Conservation (phyloP, 1,140 invertebrate genomes). For the Gonatopus flavifemur region DNA sequence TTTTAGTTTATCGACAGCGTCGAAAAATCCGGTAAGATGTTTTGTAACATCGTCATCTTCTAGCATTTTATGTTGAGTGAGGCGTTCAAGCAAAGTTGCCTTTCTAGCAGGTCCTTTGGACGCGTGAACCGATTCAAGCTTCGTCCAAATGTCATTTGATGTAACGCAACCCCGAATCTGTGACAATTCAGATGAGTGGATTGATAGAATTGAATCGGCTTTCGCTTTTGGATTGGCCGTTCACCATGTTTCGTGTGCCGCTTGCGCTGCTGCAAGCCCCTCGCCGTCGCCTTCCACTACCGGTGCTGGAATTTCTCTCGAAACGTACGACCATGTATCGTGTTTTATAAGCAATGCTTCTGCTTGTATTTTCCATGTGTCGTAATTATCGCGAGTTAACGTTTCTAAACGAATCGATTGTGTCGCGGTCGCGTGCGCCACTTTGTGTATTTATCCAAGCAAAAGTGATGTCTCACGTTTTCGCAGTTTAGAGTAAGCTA, state of each 20-base stretch:
- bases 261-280: background rate
- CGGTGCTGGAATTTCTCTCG: no score
- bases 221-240: background rate
- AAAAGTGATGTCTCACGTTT: no score
- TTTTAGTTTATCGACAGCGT: background rate
- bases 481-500: no score
- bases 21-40: constrained; percentile 16
- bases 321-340: no score
- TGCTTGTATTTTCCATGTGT: no score
- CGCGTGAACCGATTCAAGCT: constrained; percentile 10
- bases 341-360: no score
- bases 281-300: no score
- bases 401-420: no score
- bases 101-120: constrained; percentile 13
- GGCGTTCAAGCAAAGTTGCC: constrained; percentile 11
- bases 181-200: constrained; percentile 7
- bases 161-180: constrained; percentile 4
- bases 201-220: background rate
- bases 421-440: no score
- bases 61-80: constrained; percentile 4
- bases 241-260: background rate
- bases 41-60: constrained; percentile 2
- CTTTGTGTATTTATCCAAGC: no score
- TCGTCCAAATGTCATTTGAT: constrained; percentile 8
- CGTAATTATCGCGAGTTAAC: no score